Base-by-base conservation (phyloP, 2,797 vertebrate species). In the Aldrovandia affinis region DNA sequence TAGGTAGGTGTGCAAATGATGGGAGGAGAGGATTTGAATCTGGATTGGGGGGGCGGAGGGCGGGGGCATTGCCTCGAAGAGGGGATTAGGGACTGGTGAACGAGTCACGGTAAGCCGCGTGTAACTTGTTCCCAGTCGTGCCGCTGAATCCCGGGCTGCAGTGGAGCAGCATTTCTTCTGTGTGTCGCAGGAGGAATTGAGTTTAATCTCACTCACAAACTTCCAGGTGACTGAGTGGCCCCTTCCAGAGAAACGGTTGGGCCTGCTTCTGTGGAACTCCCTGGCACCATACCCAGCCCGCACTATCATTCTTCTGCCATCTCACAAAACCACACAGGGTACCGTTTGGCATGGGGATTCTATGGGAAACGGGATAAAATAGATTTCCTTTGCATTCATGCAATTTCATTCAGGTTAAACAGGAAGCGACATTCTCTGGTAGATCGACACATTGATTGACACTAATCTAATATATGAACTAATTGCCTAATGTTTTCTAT, bases 11-110 rank as follows among this genome's bases (percentile, higher is more conserved):
- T 77, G 73, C 73, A 77, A 77, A 77, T 77, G 20, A 77, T 47
- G 73, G n/a, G 63, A 68, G 25, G 15, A 30, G 33, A 55, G 57
- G 50, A 20, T 63, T 61, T 20, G 30, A 82, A 68, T 47, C 33
- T 15, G 54, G 59, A 42, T n/a, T n/a, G n/a, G 42, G 2, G 39
- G 25, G 25, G 22, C 6, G 22, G 22, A 12, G 73, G 14, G 68
- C 10, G 30, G 1, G 18, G 68, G 14, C 33, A 28, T 33, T 65
- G 30, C 8, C 50, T 18, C 22, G 1, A 20, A 1, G 57, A 75
- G 82, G 81, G 85, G 83, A 33, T 42, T 82, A 80, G 65, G 83
- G 81, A 86, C 80, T 54, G 57, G 15, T 0, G 59, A 68, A 75
- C 75, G 33, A 36, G 30, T 78, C 14, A 30, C n/a, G 59, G 65